Percentiles rank a stretch among this genome's conserved stretches.
Evolutionary conservation across 2,888 invertebrate genomes (phyloP).

Genomic region (Andrena praecox): DNA sequence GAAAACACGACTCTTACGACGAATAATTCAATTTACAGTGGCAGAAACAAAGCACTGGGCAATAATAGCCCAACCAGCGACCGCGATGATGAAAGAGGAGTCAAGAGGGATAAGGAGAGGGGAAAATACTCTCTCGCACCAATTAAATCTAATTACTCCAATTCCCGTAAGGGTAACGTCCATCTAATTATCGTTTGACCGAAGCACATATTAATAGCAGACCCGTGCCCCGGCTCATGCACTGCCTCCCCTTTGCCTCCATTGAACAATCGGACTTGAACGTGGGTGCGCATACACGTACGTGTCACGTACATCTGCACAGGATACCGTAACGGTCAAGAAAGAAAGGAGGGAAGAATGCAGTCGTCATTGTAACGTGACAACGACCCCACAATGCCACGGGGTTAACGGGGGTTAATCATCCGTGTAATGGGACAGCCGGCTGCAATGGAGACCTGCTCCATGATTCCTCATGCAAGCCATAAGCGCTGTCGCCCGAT

Average conservation of each 20-base stretch:
- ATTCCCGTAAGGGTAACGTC: constrained; percentile 81
- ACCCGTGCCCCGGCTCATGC: constrained; percentile 47
- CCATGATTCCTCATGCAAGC: constrained; percentile 55
- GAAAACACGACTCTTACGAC: background rate
- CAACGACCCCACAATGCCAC: constrained; percentile 46
- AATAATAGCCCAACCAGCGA: constrained; percentile 53
- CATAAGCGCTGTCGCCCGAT: constrained; percentile 19
- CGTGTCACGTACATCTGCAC: constrained; percentile 6
- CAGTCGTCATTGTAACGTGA: constrained; percentile 38
- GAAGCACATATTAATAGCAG: constrained; percentile 80
- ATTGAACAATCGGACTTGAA: constrained; percentile 8
- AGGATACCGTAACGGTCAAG: constrained; percentile 4
- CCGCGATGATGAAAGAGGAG: constrained; percentile 39
- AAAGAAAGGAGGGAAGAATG: constrained; percentile 48
- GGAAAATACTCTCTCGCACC: constrained; percentile 69
- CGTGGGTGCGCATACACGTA: constrained; percentile 14
- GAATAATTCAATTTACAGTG: constrained; percentile 12
- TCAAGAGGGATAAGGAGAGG: background rate
- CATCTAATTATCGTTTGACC: constrained; percentile 82
- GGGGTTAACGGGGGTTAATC: constrained; percentile 82
- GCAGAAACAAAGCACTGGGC: constrained; percentile 22
- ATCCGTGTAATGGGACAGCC: constrained; percentile 76
- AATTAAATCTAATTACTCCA: constrained; percentile 83
- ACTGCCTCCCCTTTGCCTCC: background rate
- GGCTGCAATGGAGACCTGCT: constrained; percentile 63